These are phyloP conservation scores for Drosophila bunnanda DNA, from an alignment of 2,888 invertebrate genomes.

Conservation along the genomic window DNA sequence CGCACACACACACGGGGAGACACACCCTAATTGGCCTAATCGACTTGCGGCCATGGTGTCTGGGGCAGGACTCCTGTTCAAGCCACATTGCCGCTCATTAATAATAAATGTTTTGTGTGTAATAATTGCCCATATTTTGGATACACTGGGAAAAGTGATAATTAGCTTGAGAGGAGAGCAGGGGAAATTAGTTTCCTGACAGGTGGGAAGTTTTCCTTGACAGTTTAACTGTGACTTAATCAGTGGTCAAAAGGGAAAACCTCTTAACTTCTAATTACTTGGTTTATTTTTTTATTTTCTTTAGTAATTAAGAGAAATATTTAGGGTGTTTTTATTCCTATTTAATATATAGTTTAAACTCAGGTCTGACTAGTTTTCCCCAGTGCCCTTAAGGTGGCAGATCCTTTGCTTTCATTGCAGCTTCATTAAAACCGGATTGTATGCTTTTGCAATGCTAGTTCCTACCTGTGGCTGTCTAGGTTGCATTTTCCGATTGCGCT, in stretches of 20 bases:
- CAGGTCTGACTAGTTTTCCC: no score
- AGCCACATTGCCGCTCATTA: slow-evolving; percentile 31
- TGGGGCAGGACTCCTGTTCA: not conserved
- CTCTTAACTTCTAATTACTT: not conserved
- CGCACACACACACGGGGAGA: not conserved
- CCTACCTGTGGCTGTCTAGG: not conserved
- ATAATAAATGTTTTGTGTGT: slow-evolving; percentile 59
- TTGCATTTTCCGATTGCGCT: slow-evolving; percentile 12
- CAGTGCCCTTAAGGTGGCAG: not conserved
- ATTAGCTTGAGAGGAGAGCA: not conserved
- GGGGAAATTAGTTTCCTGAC: not conserved
- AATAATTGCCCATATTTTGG: slow-evolving; percentile 37
- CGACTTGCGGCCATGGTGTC: slow-evolving; percentile 57
- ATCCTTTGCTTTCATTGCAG: not conserved
- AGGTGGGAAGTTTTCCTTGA: not conserved
- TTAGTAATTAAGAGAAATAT: not conserved
- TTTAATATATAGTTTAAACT: no score
- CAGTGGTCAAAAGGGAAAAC: not conserved
- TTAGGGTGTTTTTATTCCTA: no score
- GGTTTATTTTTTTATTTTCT: not conserved
- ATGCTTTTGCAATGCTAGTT: not conserved
- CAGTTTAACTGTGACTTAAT: not conserved
- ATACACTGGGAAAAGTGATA: not conserved
- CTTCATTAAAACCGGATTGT: slow-evolving; percentile 23
- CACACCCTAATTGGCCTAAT: slow-evolving; percentile 68